Evolutionary conservation across 2,797 vertebrate genomes (phyloP).

Genomic region (Gadopsis marmoratus): DNA sequence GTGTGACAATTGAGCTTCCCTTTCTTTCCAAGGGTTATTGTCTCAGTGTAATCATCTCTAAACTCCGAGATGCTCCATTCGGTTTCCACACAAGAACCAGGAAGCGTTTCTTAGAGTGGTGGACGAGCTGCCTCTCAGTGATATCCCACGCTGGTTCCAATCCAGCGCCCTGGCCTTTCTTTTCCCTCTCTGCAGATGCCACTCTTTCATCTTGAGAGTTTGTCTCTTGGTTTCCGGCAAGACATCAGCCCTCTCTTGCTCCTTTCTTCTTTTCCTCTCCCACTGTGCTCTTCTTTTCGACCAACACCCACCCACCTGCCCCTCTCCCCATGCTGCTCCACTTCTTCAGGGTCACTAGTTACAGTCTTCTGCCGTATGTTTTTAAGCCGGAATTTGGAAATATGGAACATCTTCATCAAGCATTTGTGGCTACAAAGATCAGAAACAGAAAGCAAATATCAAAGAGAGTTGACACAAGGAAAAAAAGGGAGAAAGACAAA

Average conservation of each 20-base stretch:
- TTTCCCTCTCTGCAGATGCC: constrained; percentile 43
- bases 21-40: background rate
- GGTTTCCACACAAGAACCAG: constrained; percentile 34
- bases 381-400: background rate
- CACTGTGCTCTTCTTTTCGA: constrained; percentile 49
- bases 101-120: constrained; percentile 2
- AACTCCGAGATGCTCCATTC: constrained; percentile 4
- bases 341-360: background rate
- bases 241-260: constrained; percentile 24
- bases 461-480: background rate
- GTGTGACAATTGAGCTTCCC: background rate
- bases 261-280: constrained; percentile 49
- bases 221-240: constrained; percentile 38
- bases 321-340: background rate
- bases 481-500: background rate
- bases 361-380: background rate
- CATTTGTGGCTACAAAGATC: background rate
- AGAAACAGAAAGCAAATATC: background rate
- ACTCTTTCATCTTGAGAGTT: constrained; percentile 57
- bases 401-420: background rate
- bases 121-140: constrained; percentile 41
- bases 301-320: constrained; percentile 46
- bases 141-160: constrained; percentile 68
- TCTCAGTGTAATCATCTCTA: background rate
- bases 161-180: constrained; percentile 48